phyloP scores from a whole-genome alignment of 1,140 invertebrate species.

The Forficula auricularia region DNA sequence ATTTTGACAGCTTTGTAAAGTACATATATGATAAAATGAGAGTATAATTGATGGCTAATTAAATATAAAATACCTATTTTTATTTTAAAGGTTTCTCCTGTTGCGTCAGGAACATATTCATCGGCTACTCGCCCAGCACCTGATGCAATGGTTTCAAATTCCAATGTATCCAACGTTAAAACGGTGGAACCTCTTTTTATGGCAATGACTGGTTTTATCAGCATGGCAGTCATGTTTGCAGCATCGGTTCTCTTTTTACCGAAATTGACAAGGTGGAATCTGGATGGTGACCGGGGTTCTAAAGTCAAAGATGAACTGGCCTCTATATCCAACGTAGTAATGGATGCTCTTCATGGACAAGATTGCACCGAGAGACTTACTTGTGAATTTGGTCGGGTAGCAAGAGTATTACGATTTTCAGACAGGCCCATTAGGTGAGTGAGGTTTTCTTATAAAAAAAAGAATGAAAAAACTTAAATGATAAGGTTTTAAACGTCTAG shows the following conservation, averaged over 20 bases:
- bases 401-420: conserved; percentile 14
- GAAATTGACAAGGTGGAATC: conserved; percentile 17
- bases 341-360: conserved; percentile 17
- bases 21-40: too few species aligned
- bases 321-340: conserved; percentile 13
- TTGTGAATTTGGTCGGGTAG: conserved; percentile 17
- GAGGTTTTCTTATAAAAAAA: too few species aligned
- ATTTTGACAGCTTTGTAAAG: too few species aligned
- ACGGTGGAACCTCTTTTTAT: conserved; percentile 27
- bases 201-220: conserved; percentile 29
- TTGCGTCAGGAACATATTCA: too few species aligned
- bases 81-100: too few species aligned
- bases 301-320: conserved; percentile 15
- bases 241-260: conserved; percentile 26
- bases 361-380: conserved; percentile 18
- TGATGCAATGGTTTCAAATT: too few species aligned
- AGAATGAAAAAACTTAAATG: too few species aligned
- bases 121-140: too few species aligned
- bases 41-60: too few species aligned
- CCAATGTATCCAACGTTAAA: conserved; percentile 11
- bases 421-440: conserved; percentile 14
- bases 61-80: too few species aligned
- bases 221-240: conserved; percentile 28
- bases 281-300: conserved; percentile 2
- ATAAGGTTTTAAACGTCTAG: too few species aligned